These are phyloP conservation scores for Lucifuga dentata DNA, from an alignment of 2,113 vertebrate species.

Conservation along the genomic window DNA sequence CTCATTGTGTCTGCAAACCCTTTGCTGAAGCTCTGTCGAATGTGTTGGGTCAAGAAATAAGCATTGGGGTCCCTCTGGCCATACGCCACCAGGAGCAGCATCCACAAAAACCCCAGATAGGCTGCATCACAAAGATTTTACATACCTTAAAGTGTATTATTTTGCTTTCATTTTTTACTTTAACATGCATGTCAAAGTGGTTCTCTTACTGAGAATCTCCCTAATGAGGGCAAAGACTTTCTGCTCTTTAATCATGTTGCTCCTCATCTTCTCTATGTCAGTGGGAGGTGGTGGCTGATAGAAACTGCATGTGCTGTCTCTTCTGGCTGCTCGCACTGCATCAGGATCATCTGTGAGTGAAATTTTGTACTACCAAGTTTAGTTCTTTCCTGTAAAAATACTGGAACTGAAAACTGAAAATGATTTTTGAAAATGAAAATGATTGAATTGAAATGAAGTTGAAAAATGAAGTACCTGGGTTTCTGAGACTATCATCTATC, in stretches of 20 bases:
- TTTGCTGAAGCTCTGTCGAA: slow-evolving; percentile 88
- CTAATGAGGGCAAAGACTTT: slow-evolving; percentile 90
- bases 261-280: slow-evolving; percentile 89
- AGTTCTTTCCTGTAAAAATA: slow-evolving; percentile 1
- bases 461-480: slow-evolving; percentile 55
- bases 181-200: too few species aligned
- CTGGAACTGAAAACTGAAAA: background rate
- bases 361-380: background rate
- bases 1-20: slow-evolving; percentile 84
- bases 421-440: too few species aligned
- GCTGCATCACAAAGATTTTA: slow-evolving; percentile 82
- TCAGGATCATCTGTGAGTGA: slow-evolving; percentile 81
- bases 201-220: slow-evolving; percentile 89
- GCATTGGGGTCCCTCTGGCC: slow-evolving; percentile 93
- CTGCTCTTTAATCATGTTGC: slow-evolving; percentile 88
- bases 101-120: slow-evolving; percentile 93
- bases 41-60: slow-evolving; percentile 91
- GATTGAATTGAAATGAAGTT: too few species aligned
- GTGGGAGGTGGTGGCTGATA: slow-evolving; percentile 88
- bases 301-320: slow-evolving; percentile 88
- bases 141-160: background rate
- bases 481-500: slow-evolving; percentile 66
- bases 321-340: slow-evolving; percentile 75
- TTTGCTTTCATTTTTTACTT: too few species aligned
- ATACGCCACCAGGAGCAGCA: slow-evolving; percentile 92